Evolutionary conservation across 2,113 vertebrate genomes (phyloP).

Genomic region (Xenopus tropicalis): UCB_Xtro_10.0 CM004449.2:88313001-88313500

Average conservation of each 20-base stretch:
- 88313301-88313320: not conserved
- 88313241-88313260: constrained; percentile 92
- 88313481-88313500: no score
- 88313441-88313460: no score
- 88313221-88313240: constrained; percentile 77
- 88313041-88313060: not conserved
- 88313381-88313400: no score
- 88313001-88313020: no score
- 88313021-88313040: no score
- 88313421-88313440: no score
- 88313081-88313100: constrained; percentile 82
- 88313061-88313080: constrained; percentile 84
- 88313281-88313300: constrained; percentile 72
- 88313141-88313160: constrained; percentile 86
- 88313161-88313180: constrained; percentile 74
- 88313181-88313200: constrained; percentile 66
- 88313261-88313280: constrained; percentile 82
- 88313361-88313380: no score
- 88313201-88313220: constrained; percentile 83
- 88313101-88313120: constrained; percentile 80
- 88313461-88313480: no score
- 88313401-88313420: no score
- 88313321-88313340: not conserved
- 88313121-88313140: constrained; percentile 81
- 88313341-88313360: not conserved